Base-by-base conservation (phyloP, 1,140 invertebrate genomes). In the Monomorium pharaonis region DNA sequence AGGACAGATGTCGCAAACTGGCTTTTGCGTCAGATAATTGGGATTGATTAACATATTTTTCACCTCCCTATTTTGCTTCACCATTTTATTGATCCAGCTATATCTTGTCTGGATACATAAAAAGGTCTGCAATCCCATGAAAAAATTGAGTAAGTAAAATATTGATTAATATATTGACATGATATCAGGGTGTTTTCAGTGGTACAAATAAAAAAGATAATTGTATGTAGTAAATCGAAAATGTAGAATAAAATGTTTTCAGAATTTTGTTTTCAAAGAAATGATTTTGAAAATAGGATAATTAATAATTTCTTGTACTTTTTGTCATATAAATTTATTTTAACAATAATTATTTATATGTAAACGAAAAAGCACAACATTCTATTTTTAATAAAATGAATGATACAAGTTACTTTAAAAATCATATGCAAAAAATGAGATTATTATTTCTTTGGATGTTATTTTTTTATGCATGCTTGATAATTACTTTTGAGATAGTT, bases 181-280 rank as follows among this genome's bases (percentile, higher is more conserved):
- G 21, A 85, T 54, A 37, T 27, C 16, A 54, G 42, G 5, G 21
- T 75, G 51, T n/a, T 10, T 27, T 27, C 21, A n/a, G 14, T 51
- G 10, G 10, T 75, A 42, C 16, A 33, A 42, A 16, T 21, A 10
- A 6, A 18, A 37, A 54, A 70, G n/a, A 37, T 72, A 21, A 84
- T 77, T 70, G 47, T 88, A 87, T 47, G 16, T 84, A 62, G 33
- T 74, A 60, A 67, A 77, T 69, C n/a, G 0, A 44, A 24, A 49
- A n/a, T 60, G 1, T 81, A 80, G 69, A 86, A 9, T 74, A 58
- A 47, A 56, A 75, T 54, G 5, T 21, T 33, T 72, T 7, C 5
- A 72, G 7, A 12, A 33, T 2, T 72, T 54, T 3, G 18, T 72
- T 72, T 54, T 33, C 10, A 12, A 72, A 72, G 18, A 37, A 72